Percentiles rank a stretch among this genome's conserved stretches.
Conservation (phyloP, 1,140 invertebrate species). For the Hypsibius dujardini region DNA sequence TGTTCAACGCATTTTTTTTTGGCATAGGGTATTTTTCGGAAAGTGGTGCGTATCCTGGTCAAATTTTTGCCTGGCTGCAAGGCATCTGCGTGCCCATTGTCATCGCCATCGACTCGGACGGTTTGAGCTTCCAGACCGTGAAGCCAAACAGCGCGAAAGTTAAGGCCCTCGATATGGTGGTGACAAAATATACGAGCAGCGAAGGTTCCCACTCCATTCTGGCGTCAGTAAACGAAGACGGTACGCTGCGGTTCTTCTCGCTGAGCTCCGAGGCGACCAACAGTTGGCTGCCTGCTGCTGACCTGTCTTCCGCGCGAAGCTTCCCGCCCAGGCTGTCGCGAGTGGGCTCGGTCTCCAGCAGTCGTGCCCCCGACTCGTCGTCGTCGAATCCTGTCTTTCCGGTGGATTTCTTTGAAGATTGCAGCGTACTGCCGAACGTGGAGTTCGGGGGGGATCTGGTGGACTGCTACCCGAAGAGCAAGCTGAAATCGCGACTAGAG, state of each 20-base stretch:
- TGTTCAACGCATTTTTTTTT: background rate
- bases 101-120: background rate
- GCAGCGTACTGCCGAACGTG: constrained; percentile 67
- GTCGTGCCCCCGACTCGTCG: background rate
- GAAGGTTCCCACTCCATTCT: background rate
- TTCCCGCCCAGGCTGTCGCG: too few species aligned
- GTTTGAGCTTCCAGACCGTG: background rate
- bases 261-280: background rate
- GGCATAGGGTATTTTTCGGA: constrained; percentile 6
- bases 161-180: constrained; percentile 5
- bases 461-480: constrained; percentile 73
- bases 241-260: constrained; percentile 3
- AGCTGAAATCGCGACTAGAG: constrained; percentile 78
- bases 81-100: background rate
- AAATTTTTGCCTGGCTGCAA: constrained; percentile 13
- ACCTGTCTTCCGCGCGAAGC: background rate
- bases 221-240: constrained; percentile 15
- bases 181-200: background rate
- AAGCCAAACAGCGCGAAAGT: background rate
- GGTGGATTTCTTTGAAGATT: constrained; percentile 91
- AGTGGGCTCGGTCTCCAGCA: background rate
- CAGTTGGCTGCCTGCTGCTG: background rate
- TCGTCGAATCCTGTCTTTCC: constrained; percentile 48
- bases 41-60: constrained; percentile 3
- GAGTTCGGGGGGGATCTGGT: constrained; percentile 86